These are phyloP conservation scores for Zeuzera pyrina DNA, from an alignment of 2,888 invertebrate genomes.

Conservation along the genomic window DNA sequence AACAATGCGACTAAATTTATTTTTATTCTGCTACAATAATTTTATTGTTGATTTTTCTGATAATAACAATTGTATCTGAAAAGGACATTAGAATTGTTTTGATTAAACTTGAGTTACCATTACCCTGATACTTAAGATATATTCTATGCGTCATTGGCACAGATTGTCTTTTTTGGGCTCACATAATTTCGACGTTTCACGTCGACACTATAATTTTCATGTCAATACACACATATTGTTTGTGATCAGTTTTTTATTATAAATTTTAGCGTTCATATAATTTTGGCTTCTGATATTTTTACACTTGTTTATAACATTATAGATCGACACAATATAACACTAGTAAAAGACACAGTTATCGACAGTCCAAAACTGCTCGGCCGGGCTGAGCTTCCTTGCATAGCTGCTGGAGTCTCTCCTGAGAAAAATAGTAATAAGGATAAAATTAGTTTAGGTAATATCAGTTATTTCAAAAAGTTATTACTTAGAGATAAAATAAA, in stretches of 20 bases:
- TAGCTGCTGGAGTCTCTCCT: constrained; percentile 90
- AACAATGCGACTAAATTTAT: constrained; percentile 26
- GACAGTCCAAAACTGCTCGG: constrained; percentile 37
- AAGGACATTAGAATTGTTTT: not conserved
- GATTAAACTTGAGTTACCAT: constrained; percentile 14
- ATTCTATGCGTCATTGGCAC: constrained; percentile 26
- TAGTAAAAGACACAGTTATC: constrained; percentile 24
- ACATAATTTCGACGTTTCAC: constrained; percentile 26
- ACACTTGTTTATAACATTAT: constrained; percentile 4
- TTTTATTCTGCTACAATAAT: constrained; percentile 17
- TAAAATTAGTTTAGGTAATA: not conserved
- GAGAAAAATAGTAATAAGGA: constrained; percentile 25
- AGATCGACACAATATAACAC: constrained; percentile 15
- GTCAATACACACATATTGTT: constrained; percentile 4
- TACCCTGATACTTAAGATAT: constrained; percentile 54
- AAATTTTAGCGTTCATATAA: constrained; percentile 8
- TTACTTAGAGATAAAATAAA: too few relatives aligned
- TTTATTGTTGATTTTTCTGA: constrained; percentile 7
- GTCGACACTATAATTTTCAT: constrained; percentile 14
- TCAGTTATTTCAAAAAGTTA: too few relatives aligned
- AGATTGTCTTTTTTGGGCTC: constrained; percentile 17
- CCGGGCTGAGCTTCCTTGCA: constrained; percentile 81
- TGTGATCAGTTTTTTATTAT: constrained; percentile 9
- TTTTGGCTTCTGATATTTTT: constrained; percentile 9
- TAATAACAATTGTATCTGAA: constrained; percentile 2